Percentiles rank a stretch among this genome's conserved stretches.
These are phyloP conservation scores for Rhadinocentrus ornatus DNA, from an alignment of 2,797 vertebrate genomes.

Conservation along the genomic window DNA sequence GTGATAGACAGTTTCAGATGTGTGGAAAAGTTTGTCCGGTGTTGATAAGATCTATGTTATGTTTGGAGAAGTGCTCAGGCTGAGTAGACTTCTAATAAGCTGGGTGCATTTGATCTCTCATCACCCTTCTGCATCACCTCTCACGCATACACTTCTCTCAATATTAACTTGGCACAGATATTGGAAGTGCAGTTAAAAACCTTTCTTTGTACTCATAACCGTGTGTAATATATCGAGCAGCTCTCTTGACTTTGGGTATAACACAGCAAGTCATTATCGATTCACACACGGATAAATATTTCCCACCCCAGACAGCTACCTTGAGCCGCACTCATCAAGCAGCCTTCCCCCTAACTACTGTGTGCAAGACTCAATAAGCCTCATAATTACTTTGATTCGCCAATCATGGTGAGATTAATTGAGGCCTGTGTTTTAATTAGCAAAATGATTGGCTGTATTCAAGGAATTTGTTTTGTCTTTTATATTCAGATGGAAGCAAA, in stretches of 20 bases:
- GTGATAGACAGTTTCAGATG: slow-evolving; percentile 64
- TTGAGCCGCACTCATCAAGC: slow-evolving; percentile 72
- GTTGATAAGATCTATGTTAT: slow-evolving; percentile 67
- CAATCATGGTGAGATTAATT: slow-evolving; percentile 75
- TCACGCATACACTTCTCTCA: slow-evolving; percentile 44
- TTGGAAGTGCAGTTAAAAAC: slow-evolving; percentile 60
- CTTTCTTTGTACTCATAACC: slow-evolving; percentile 57
- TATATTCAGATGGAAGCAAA: slow-evolving; percentile 30
- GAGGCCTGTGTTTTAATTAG: slow-evolving; percentile 70
- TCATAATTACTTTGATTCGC: slow-evolving; percentile 79
- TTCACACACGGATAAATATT: slow-evolving; percentile 79
- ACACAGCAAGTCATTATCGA: slow-evolving; percentile 76
- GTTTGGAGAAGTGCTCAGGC: slow-evolving; percentile 53
- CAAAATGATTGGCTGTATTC: slow-evolving; percentile 68
- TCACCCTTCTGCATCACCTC: slow-evolving; percentile 43
- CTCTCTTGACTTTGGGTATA: slow-evolving; percentile 77
- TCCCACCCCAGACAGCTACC: slow-evolving; percentile 69
- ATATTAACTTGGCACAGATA: slow-evolving; percentile 58
- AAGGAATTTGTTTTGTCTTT: slow-evolving; percentile 66
- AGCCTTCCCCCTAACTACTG: slow-evolving; percentile 63
- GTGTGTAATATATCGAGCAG: slow-evolving; percentile 62
- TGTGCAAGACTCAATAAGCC: slow-evolving; percentile 72
- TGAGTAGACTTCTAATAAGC: slow-evolving; percentile 71
- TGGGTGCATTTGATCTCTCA: slow-evolving; percentile 48
- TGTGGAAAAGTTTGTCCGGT: slow-evolving; percentile 61